phyloP scores from a whole-genome alignment of 37 sponge, comb jelly and placozoan genomes.

The Agelas oroides region DNA sequence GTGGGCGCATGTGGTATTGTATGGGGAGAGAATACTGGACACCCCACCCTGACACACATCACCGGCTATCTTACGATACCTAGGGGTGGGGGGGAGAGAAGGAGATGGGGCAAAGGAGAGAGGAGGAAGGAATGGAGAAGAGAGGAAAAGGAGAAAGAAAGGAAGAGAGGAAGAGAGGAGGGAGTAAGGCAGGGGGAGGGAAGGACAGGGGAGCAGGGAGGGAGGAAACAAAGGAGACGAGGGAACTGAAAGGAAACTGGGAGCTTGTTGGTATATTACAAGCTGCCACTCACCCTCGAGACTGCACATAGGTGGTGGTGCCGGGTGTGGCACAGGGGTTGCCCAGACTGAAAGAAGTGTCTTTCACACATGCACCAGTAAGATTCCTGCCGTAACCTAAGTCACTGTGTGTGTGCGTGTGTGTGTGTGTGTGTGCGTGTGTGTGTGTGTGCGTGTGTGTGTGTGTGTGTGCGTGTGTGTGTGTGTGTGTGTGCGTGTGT shows the following conservation, averaged over 20 bases:
- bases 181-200: too few relatives aligned
- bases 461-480: neutral
- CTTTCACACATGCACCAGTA: neutral
- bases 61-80: constrained; percentile 51
- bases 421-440: neutral
- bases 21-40: neutral
- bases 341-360: neutral
- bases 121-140: too few relatives aligned
- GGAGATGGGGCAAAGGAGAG: too few relatives aligned
- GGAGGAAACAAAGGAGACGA: too few relatives aligned
- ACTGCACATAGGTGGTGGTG: neutral
- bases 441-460: neutral
- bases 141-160: too few relatives aligned
- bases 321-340: neutral
- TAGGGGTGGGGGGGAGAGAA: neutral
- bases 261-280: too few relatives aligned
- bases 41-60: constrained; percentile 38
- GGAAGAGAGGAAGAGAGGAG: too few relatives aligned
- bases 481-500: neutral
- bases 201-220: too few relatives aligned
- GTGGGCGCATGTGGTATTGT: too few relatives aligned
- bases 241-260: too few relatives aligned
- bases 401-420: neutral
- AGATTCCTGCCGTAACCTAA: neutral
- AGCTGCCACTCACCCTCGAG: too few relatives aligned